Evolutionary conservation across 2,797 vertebrate genomes (phyloP), one percentile per base, ranked within the genome.

Genomic region (Botia almorhae): DNA sequence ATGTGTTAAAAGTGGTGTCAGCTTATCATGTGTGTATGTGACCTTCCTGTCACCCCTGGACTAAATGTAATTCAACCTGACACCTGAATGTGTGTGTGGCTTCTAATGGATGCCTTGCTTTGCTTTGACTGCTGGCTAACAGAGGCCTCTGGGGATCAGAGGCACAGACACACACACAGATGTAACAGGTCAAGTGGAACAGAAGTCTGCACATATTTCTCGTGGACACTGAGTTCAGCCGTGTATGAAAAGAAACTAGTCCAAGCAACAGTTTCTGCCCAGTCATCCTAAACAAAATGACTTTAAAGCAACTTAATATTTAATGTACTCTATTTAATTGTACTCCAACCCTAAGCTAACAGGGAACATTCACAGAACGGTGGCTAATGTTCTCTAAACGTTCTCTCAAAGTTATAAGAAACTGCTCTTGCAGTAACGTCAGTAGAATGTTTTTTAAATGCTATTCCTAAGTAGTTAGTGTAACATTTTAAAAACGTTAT

Each of bases 41-140:
- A 78, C 81, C 81, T 78, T 61, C 43, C 19, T 21, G 4, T 74
- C 69, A 82, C 69, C 81, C 23, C 48, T 68, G 65, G 46, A 48
- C 69, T 74, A 60, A 78, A 33, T 26, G 43, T 82, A 74, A 83
- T 83, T 71, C 36, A 65, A 33, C 56, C 21, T 83, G 81, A 83
- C 70, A 69, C 73, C 8, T 67, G 56, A 68, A 74, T 70, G 56
- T 70, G 55, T 33, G 17, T 74, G 56, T 51, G 76, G 71, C 48
- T 39, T 74, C 55, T 76, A 82, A 82, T 63, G 80, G 74, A 80
- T 43, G 56, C 19, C 46, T 75, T 70, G 33, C 71, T 74, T 74
- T 56, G 53, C 71, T 76, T 69, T 72, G 74, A 58, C 60, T 80
- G 69, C 70, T 78, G 16, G 53, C 76, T 80, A 65, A 74, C 69